Base-by-base conservation (phyloP, 2,113 vertebrate genomes). In the Mastomys coucha region DNA sequence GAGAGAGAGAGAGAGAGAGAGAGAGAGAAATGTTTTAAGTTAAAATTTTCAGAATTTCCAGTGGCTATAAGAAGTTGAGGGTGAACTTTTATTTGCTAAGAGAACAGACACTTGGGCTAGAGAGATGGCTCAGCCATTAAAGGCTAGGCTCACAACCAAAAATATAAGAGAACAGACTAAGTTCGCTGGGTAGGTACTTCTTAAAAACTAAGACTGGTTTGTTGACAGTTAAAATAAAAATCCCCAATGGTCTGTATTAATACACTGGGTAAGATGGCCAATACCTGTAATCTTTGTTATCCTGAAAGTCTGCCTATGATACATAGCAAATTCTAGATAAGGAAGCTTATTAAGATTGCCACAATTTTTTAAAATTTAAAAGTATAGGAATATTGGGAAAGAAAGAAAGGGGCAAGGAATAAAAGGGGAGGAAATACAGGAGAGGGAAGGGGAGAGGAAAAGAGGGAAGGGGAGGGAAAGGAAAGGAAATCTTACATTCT, bases 1-100 rank as follows among this genome's bases (percentile, higher is more conserved):
- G n/a, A n/a, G n/a, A n/a, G n/a, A n/a, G n/a, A n/a, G n/a, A n/a
- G n/a, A n/a, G n/a, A 12, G 7, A 9, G 7, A 26, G 16, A 39
- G 8, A 14, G 2, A 3, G 36, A 67, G 39, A 0, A 0, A 31
- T 24, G 4, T 12, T 28, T 0, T 16, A 7, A 13, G 7, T 6
- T 3, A 31, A 63, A 67, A 49, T 33, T 42, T 36, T 73, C 5
- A 2, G 16, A 92, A 20, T 53, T 22, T 20, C 7, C 3, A 63
- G 56, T 63, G 11, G 3, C 17, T 39, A 0, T 9, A 60, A 91
- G 39, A 70, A 16, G 8, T 20, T 36, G 17, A 20, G 60, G 9
- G n/a, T 16, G 42, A 42, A 58, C 16, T 4, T 26, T 9, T 5
- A 58, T 51, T 22, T 17, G 20, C 16, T 26, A 75, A 22, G 53